phyloP scores from a whole-genome alignment of 1,140 invertebrate genomes.

The Rhysida immarginata region DNA sequence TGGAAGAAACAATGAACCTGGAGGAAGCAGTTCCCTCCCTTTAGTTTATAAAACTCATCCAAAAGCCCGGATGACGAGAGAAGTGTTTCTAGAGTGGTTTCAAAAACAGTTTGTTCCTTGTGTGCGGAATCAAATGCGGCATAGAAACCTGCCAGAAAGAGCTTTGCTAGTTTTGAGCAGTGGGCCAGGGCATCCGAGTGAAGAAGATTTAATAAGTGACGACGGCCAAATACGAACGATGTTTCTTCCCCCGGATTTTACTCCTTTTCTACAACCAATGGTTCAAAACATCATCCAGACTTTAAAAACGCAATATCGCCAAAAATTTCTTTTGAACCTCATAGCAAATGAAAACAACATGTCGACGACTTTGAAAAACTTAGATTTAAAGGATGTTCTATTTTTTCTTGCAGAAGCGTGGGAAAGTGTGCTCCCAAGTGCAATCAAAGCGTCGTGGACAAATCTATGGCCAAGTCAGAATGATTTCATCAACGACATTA shows the following conservation, averaged over 20 bases:
- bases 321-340: neutral
- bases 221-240: neutral
- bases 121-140: neutral
- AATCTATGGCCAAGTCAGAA: neutral
- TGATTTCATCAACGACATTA: too few relatives aligned
- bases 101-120: neutral
- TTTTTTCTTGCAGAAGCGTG: neutral
- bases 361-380: neutral
- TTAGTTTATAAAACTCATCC: too few relatives aligned
- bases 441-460: neutral
- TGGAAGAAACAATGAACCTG: neutral
- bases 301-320: neutral
- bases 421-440: neutral
- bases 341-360: neutral
- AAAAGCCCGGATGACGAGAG: too few relatives aligned
- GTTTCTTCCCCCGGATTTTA: neutral
- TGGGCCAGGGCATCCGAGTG: neutral
- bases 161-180: neutral
- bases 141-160: neutral
- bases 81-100: too few relatives aligned
- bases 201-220: neutral
- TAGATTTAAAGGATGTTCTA: neutral
- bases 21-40: too few relatives aligned
- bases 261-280: neutral
- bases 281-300: neutral